Base-by-base conservation (phyloP, 2,888 invertebrate species). In the Marasmarcha lunaedactyla region DNA sequence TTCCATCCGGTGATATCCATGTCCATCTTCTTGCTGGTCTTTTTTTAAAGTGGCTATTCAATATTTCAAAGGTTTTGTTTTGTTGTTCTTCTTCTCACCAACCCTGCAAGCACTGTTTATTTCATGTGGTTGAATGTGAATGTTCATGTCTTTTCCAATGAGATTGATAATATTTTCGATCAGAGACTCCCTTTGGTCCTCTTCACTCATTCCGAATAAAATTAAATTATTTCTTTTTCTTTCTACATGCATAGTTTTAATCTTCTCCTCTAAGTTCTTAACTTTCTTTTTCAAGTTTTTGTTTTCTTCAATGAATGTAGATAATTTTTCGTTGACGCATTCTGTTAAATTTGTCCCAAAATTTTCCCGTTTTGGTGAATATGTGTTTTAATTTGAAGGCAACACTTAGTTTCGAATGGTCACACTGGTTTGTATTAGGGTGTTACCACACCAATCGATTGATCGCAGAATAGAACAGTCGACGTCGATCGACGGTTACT, bases 1-100 rank as follows among this genome's bases (percentile, higher is more conserved):
- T 20, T 1, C 45, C 45, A 33, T 46, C 43, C 11, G 51, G 49
- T 6, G 46, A 48, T 26, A 39, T 20, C 49, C 47, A 51, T 4
- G 49, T 49, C 49, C 51, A 51, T 33, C 42, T 46, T 1, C 34
- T 45, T 7, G 37, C 38, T 11, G 10, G 14, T 15, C 37, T 38
- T 6, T 44, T 46, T 27, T 48, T 45, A 37, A 35, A 48, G 15
- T 35, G 14, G 30, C 30, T 42, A 30, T 48, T 51, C 5, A 48
- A 35, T 14, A 48, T 39, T 39, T 33, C 43, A 41, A 37, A 13
- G 39, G 38, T 1, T 34, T 38, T 20, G 7, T 7, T 30, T 10
- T 30, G 10, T 30, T 2, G 10, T 11, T n/a, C 3, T 11, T 11
- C n/a, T 30, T 30, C 4, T 3, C 30, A 7, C 30, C 30, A 11